Percentiles rank a stretch among this genome's conserved stretches.
These are phyloP conservation scores for Sipha maydis DNA, from an alignment of 2,888 invertebrate genomes.

Conservation along the genomic window DNA sequence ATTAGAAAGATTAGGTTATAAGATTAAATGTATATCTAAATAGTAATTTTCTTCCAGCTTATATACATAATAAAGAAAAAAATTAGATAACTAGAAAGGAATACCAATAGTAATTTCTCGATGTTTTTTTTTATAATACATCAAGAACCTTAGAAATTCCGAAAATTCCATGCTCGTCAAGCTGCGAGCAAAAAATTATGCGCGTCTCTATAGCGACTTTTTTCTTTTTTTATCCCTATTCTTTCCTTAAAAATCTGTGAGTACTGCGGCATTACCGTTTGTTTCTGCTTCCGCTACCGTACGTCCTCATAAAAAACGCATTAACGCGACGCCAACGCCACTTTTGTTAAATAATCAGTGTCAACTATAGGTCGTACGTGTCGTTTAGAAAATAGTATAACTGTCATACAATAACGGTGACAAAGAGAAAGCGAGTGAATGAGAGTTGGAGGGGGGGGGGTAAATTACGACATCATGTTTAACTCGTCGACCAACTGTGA, in stretches of 20 bases:
- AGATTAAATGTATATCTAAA: no score
- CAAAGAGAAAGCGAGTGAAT: not conserved
- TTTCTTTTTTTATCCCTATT: constrained; percentile 3
- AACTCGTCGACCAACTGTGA: not conserved
- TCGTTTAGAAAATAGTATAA: constrained; percentile 29
- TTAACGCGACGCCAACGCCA: not conserved
- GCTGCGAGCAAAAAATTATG: not conserved
- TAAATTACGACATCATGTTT: not conserved
- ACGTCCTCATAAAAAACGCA: not conserved
- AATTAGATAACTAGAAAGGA: no score
- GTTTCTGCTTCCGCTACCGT: not conserved
- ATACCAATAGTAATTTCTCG: no score
- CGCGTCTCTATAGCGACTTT: not conserved
- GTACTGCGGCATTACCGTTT: not conserved
- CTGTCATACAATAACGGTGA: not conserved
- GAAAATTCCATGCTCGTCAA: not conserved
- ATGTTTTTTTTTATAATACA: not conserved
- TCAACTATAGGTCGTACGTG: constrained; percentile 17
- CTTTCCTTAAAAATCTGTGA: not conserved
- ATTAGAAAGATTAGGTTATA: no score
- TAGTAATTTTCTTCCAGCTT: no score
- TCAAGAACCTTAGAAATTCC: not conserved
- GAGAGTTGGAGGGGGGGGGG: not conserved
- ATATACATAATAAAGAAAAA: no score
- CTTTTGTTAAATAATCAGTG: constrained; percentile 12